Percentiles rank a stretch among this genome's conserved stretches.
Conservation (phyloP, 2,888 invertebrate species). For the Drosophila rellima region DNA sequence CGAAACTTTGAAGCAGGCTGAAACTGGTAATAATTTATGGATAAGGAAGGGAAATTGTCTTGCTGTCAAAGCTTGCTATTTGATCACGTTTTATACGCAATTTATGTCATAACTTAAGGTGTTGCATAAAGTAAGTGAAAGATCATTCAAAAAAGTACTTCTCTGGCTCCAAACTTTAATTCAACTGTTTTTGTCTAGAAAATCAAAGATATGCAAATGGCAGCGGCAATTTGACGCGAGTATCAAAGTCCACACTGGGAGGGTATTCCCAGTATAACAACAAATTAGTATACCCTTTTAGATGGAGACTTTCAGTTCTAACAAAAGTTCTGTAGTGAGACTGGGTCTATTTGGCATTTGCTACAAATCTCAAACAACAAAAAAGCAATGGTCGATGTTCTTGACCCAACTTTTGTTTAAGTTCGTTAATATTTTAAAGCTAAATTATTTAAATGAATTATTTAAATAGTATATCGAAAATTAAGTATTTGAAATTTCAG, state of each 20-base stretch:
- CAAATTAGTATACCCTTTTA: constrained; percentile 3
- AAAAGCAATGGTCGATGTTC: not conserved
- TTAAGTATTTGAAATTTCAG: no score
- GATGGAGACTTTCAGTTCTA: not conserved
- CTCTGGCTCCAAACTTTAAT: not conserved
- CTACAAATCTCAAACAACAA: not conserved
- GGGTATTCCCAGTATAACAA: constrained; percentile 29
- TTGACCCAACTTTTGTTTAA: no score
- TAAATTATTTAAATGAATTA: no score
- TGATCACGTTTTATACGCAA: not conserved
- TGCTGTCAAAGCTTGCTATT: constrained; percentile 22
- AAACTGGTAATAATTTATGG: constrained; percentile 32
- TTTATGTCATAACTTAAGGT: constrained; percentile 13
- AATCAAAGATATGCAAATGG: constrained; percentile 19
- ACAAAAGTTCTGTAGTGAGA: not conserved
- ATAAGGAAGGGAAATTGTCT: constrained; percentile 29
- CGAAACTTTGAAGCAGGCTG: constrained; percentile 14
- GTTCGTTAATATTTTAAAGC: not conserved
- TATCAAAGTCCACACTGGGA: constrained; percentile 45
- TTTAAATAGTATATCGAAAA: no score
- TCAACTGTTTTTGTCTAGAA: no score
- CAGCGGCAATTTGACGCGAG: constrained; percentile 34
- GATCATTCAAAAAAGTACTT: not conserved
- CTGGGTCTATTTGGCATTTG: not conserved
- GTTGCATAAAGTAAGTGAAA: constrained; percentile 5